Percentiles rank a stretch among this genome's conserved stretches.
Conservation (phyloP, 2,888 invertebrate genomes). For the Parnassius mnemosyne region DNA sequence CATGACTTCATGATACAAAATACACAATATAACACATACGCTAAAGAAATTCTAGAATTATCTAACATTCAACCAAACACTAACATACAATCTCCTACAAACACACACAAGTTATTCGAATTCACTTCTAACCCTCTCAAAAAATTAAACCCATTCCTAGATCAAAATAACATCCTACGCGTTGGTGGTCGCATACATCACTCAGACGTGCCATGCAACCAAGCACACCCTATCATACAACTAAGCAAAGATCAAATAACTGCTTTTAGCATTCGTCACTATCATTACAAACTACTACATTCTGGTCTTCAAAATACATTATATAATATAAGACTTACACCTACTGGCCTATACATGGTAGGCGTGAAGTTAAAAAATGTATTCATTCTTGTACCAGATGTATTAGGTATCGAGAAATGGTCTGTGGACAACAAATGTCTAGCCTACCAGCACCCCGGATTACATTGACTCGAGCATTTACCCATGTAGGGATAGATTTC, state of each 20-base stretch:
- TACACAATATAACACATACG: too few relatives aligned
- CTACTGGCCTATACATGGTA: conserved; percentile 17
- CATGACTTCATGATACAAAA: too few relatives aligned
- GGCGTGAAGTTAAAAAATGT: conserved; percentile 15
- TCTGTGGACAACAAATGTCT: conserved; percentile 28
- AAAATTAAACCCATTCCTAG: too few relatives aligned
- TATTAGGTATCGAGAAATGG: conserved; percentile 19
- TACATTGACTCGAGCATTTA: conserved; percentile 21
- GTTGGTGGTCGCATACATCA: conserved; percentile 26
- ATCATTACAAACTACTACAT: conserved; percentile 15
- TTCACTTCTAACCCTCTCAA: background rate
- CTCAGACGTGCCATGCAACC: conserved; percentile 25
- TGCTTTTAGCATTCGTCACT: conserved; percentile 6
- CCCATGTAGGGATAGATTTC: conserved; percentile 28
- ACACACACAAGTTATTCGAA: conserved; percentile 1
- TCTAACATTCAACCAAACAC: too few relatives aligned
- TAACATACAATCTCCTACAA: too few relatives aligned
- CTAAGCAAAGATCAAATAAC: conserved; percentile 26
- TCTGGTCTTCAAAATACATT: conserved; percentile 24
- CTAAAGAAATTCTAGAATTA: too few relatives aligned
- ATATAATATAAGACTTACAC: conserved; percentile 13
- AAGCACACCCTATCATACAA: conserved; percentile 25
- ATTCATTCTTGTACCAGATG: conserved; percentile 8
- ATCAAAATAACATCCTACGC: conserved; percentile 9
- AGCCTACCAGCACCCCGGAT: conserved; percentile 24